phyloP scores from a whole-genome alignment of 2,797 vertebrate species.

The Sphenodon punctatus region DNA sequence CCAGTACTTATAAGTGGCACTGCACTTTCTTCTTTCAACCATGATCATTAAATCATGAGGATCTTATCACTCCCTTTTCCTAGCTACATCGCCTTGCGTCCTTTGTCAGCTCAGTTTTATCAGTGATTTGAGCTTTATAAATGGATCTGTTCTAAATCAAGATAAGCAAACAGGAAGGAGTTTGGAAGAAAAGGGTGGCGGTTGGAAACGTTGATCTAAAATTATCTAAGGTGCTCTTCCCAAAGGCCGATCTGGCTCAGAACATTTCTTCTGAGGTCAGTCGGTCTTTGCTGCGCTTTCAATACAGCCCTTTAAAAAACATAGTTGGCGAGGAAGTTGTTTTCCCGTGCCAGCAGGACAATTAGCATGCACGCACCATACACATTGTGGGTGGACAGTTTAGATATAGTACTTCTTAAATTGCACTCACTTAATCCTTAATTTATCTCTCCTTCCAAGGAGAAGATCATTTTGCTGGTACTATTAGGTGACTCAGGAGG shows the following conservation, averaged over 20 bases:
- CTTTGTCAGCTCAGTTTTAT: background rate
- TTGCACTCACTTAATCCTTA: background rate
- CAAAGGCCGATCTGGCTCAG: background rate
- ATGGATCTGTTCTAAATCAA: background rate
- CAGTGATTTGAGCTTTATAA: background rate
- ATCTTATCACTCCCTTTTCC: background rate
- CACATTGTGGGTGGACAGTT: background rate
- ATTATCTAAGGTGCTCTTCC: background rate
- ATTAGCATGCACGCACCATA: background rate
- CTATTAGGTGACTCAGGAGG: background rate
- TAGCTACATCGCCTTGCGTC: background rate
- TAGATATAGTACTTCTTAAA: background rate
- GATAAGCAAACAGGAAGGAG: background rate
- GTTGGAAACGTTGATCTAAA: background rate
- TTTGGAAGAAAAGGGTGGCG: background rate
- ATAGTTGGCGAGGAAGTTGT: background rate
- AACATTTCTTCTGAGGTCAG: background rate
- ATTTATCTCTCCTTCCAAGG: conserved; percentile 3
- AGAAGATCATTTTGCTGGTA: background rate
- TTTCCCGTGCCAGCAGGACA: background rate
- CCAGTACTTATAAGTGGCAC: too few species aligned
- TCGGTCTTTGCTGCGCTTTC: background rate
- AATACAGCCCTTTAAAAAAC: background rate
- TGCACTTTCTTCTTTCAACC: too few species aligned
- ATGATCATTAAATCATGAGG: too few species aligned